Conservation (phyloP, 2,113 vertebrate genomes). For the Aramus guarauna region DNA sequence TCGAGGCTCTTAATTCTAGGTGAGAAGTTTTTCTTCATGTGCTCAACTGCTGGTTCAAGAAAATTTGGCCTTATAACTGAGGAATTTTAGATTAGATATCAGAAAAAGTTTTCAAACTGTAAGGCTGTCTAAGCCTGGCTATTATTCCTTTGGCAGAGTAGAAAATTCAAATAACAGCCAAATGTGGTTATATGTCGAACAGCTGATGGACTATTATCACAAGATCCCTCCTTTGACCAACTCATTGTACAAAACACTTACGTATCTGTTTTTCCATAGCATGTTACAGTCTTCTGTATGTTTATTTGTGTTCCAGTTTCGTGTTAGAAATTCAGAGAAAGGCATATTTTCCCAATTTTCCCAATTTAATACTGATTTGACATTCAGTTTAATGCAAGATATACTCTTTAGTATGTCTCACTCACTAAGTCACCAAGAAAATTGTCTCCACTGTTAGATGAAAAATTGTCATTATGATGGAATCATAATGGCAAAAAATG, state of each 20-base stretch:
- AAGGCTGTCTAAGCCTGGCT: not conserved
- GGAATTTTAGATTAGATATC: not conserved
- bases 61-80: not conserved
- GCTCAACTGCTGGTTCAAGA: not conserved
- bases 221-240: not conserved
- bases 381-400: not conserved
- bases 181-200: rapidly evolving
- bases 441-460: not conserved
- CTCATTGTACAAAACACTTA: not conserved
- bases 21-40: not conserved
- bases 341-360: not conserved
- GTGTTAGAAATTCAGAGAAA: not conserved
- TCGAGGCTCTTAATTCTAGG: not conserved
- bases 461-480: not conserved
- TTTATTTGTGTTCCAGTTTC: not conserved
- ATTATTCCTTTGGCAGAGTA: not conserved
- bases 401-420: not conserved
- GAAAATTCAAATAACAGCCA: not conserved
- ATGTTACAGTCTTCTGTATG: not conserved
- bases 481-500: not conserved
- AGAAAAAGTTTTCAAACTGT: not conserved
- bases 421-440: not conserved
- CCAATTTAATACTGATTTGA: too few relatives aligned
- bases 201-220: not conserved
- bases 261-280: not conserved